Percentiles rank a stretch among this genome's conserved stretches.
Conservation (phyloP, 2,888 invertebrate genomes). For the Drosophila algonquin region DNA sequence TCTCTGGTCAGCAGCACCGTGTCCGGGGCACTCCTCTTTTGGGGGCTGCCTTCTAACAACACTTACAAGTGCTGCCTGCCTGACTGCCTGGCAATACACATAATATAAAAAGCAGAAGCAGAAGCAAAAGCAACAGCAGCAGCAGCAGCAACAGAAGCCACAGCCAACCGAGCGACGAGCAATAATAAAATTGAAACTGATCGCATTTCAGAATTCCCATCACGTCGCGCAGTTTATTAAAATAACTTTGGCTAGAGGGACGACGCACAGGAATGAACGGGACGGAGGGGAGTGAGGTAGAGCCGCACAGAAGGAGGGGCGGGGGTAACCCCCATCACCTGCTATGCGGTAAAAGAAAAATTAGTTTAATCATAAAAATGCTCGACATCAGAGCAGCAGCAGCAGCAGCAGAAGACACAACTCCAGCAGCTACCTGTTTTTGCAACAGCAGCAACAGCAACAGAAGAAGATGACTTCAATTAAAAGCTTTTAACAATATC, state of each 20-base stretch:
- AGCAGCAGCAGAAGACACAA: slow-evolving; percentile 35
- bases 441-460: slow-evolving; percentile 9
- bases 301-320: slow-evolving; percentile 25
- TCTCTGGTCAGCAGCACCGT: slow-evolving; percentile 39
- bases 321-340: slow-evolving; percentile 64
- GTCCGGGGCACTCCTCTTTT: slow-evolving; percentile 69
- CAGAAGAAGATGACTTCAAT: slow-evolving; percentile 81
- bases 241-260: slow-evolving; percentile 81
- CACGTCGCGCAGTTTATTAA: slow-evolving; percentile 84
- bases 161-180: slow-evolving; percentile 40
- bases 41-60: slow-evolving; percentile 69
- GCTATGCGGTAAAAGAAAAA: slow-evolving; percentile 74
- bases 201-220: slow-evolving; percentile 80
- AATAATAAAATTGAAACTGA: slow-evolving; percentile 80
- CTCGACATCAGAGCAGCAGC: slow-evolving; percentile 59
- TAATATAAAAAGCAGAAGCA: slow-evolving; percentile 66
- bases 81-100: slow-evolving; percentile 47
- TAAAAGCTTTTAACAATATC: slow-evolving; percentile 83
- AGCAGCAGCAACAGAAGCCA: slow-evolving; percentile 42
- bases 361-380: slow-evolving; percentile 82
- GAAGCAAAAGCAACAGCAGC: slow-evolving; percentile 26
- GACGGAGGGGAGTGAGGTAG: background rate
- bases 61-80: slow-evolving; percentile 67
- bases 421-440: slow-evolving; percentile 76
- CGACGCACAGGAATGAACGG: slow-evolving; percentile 22